Base-by-base conservation (phyloP, 2,888 invertebrate species). In the Ptilodon capucinus region DNA sequence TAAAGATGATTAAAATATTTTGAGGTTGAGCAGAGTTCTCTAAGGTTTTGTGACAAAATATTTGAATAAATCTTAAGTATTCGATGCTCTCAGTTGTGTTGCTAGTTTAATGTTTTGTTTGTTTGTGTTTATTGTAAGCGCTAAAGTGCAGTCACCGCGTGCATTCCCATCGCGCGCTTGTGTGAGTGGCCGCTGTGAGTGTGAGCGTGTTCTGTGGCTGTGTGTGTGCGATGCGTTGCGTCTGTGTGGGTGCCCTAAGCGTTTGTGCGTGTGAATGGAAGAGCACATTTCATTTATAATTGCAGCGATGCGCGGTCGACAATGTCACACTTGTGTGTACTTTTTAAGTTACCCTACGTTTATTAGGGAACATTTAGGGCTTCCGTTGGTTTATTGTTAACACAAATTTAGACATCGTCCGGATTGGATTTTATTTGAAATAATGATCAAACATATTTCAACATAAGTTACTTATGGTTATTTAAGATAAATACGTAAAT, bases 221-320 rank as follows among this genome's bases (percentile, higher is more conserved):
- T 86, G 87, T 81, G 87, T 69, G 88, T 83, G 81, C 60, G 62
- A 51, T 64, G 61, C 50, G 40, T 48, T 71, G 60, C 57, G 62
- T 38, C 50, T 67, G 79, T 78, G 79, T 82, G 81, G 53, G 83
- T 76, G 76, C 66, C 85, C 77, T 79, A 81, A 86, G 84, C 85
- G 81, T 81, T 80, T 88, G 89, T 87, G 86, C 88, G 90, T 88
- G 90, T 90, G 88, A 90, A 91, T 90, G 91, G 84, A 87, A 76
- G 83, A 90, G 85, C 86, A 89, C 89, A 90, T 90, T 89, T 89
- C 86, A 84, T 89, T 90, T 90, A 89, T 89, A 90, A 90, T 91
- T 89, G 88, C 89, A 86, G 81, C 76, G 88, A 88, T 87, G 89
- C 87, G 86, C 89, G 84, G 79, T 81, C 81, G 84, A 76, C 85